Evolutionary conservation across 2,113 vertebrate species (phyloP).

Genomic region (Neotoma lepida): DNA sequence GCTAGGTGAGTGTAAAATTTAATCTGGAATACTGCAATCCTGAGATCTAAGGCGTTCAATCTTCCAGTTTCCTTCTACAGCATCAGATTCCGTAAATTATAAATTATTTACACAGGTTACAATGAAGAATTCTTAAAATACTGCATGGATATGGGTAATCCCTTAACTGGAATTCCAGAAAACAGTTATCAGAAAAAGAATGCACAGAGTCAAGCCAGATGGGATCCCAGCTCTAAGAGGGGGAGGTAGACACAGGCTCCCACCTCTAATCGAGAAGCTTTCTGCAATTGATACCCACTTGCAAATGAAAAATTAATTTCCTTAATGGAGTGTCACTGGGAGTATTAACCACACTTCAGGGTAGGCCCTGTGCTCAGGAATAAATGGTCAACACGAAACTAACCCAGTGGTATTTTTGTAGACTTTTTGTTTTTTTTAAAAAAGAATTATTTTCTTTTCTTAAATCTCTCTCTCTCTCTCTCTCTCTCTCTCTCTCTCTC

Average conservation of each 20-base stretch:
- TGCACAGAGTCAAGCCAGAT: not conserved
- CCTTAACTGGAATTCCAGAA: slow-evolving; percentile 46
- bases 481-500: too few relatives aligned
- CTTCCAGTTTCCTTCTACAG: slow-evolving; percentile 59
- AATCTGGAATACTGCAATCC: slow-evolving; percentile 2
- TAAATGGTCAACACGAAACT: not conserved
- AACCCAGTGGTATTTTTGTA: not conserved
- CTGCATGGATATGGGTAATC: not conserved
- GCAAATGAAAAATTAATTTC: not conserved
- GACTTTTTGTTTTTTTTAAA: not conserved
- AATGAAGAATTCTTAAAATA: slow-evolving; percentile 60
- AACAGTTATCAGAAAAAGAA: not conserved
- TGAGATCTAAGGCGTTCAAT: slow-evolving; percentile 18
- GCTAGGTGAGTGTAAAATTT: slow-evolving; percentile 10
- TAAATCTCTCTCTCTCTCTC: not conserved
- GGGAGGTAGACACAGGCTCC: not conserved
- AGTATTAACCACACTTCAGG: not conserved
- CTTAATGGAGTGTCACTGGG: too few relatives aligned
- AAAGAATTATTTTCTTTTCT: not conserved
- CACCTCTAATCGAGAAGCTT: not conserved
- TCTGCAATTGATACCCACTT: not conserved
- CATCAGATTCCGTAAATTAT: slow-evolving; percentile 15
- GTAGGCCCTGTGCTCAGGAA: not conserved
- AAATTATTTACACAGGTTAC: slow-evolving; percentile 55
- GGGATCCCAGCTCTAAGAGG: too few relatives aligned